Conservation (phyloP, 35 echinoderm and acorn worm species). For the Apostichopus californicus region DNA sequence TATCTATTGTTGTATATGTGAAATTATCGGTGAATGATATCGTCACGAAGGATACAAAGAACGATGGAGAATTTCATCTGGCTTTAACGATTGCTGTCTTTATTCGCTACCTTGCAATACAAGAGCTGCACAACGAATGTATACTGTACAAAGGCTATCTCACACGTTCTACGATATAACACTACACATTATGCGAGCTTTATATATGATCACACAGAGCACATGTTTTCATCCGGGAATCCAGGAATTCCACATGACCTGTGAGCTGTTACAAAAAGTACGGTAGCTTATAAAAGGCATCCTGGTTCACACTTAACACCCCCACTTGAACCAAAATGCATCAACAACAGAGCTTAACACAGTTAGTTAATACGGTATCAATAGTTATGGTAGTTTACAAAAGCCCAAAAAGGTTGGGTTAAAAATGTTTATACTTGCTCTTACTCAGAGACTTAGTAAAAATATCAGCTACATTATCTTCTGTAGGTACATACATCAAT, state of each 20-base stretch:
- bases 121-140: neutral
- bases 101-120: constrained; percentile 22
- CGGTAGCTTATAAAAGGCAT: too few relatives aligned
- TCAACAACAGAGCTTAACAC: neutral
- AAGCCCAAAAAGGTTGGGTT: constrained; percentile 31
- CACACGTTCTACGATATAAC: neutral
- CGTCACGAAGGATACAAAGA: neutral
- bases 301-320: neutral
- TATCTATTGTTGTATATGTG: neutral
- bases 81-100: constrained; percentile 17
- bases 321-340: constrained; percentile 50
- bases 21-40: too few relatives aligned
- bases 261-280: too few relatives aligned
- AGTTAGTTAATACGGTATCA: too few relatives aligned
- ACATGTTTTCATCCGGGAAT: too few relatives aligned
- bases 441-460: constrained; percentile 48
- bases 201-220: too few relatives aligned
- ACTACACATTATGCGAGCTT: neutral
- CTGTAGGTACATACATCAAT: constrained; percentile 41
- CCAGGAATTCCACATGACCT: too few relatives aligned
- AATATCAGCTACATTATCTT: constrained; percentile 48
- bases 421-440: constrained; percentile 37
- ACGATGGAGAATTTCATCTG: constrained; percentile 9
- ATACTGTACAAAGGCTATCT: neutral
- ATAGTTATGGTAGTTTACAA: neutral